These are phyloP conservation scores for Pseudorhiza aurosa DNA, from an alignment of 30 jellyfish, hydroid and myxozoan genomes.

Conservation along the genomic window DNA sequence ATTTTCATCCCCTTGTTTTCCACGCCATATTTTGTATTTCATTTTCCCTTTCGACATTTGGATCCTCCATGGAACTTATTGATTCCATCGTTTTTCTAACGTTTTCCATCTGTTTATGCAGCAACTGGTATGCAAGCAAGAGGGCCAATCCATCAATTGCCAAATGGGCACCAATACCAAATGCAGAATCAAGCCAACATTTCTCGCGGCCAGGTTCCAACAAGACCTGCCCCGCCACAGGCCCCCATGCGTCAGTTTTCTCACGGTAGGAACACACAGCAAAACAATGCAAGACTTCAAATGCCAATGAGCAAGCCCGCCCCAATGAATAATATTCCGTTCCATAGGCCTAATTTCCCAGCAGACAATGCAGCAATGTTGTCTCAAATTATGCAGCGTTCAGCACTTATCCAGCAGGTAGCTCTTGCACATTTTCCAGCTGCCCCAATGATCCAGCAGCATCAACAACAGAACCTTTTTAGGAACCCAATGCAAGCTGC, in stretches of 20 bases:
- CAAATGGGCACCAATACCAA: conserved; percentile 43
- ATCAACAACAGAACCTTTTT: conserved; percentile 68
- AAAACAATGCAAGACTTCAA: conserved; percentile 58
- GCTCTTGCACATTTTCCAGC: conserved; percentile 73
- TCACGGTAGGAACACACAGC: conserved; percentile 18
- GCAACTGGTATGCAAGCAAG: conserved; percentile 33
- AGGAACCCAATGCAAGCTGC: conserved; percentile 92
- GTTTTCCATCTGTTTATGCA: conserved; percentile 11
- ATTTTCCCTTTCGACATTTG: no score
- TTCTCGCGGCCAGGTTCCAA: conserved; percentile 3
- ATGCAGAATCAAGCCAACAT: neutral
- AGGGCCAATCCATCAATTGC: conserved; percentile 38
- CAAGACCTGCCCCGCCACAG: conserved; percentile 15
- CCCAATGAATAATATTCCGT: conserved; percentile 13
- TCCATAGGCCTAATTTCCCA: conserved; percentile 43
- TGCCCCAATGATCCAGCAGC: conserved; percentile 86
- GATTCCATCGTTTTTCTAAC: no score
- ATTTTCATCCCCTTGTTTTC: no score
- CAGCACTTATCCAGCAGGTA: conserved; percentile 49
- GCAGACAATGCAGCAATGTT: conserved; percentile 71
- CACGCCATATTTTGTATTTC: no score
- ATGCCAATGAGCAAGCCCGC: conserved; percentile 70
- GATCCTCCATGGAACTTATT: no score
- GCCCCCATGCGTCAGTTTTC: neutral
- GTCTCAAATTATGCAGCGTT: conserved; percentile 61